Base-by-base conservation (phyloP, 2,888 invertebrate genomes). In the Bursaphelenchus okinawaensis region DNA sequence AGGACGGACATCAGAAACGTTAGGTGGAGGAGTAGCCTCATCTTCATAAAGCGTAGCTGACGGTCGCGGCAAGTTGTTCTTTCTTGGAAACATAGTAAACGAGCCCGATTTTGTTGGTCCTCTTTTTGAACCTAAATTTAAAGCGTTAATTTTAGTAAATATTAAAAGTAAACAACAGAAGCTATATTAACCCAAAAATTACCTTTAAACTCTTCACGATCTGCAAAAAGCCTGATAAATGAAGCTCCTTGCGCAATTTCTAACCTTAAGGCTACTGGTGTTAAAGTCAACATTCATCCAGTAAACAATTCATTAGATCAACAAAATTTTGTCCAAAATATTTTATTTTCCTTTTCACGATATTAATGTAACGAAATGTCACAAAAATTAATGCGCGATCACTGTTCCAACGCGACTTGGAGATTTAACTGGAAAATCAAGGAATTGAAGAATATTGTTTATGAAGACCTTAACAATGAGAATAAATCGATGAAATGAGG, bases 221-320 rank as follows among this genome's bases (percentile, higher is more conserved):
- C 40, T n/a, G 40, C 40, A 40, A 1, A 40, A 40, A 54, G 26
- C 19, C 24, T 23, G 16, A 54, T n/a, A 54, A 54, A n/a, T 26
- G 54, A 19, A n/a, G 54, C 54, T 54, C 54, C 54, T 54, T 54
- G 12, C 19, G 23, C 26, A 24, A 54, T 54, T 54, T 54, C 54
- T n/a, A 54, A 54, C n/a, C 54, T 23, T 19, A 54, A 4, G 12
- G 26, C 26, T n/a, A 54, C 26, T 24, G 54, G 26, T 4, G 26
- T 54, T 24, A 54, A 19, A 24, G 54, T 23, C 54, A 24, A 24
- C 54, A 54, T 54, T 54, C 54, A 54, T 54, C n/a, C 40, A n/a
- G n/a, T n/a, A n/a, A n/a, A n/a, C n/a, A 40, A 40, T 40, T 40
- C 12, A 40, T 40, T 40, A 16, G 16, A 40, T 4, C n/a, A 16